Conservation (phyloP, 1,140 invertebrate genomes). For the Temnothorax curvispinosus region DNA sequence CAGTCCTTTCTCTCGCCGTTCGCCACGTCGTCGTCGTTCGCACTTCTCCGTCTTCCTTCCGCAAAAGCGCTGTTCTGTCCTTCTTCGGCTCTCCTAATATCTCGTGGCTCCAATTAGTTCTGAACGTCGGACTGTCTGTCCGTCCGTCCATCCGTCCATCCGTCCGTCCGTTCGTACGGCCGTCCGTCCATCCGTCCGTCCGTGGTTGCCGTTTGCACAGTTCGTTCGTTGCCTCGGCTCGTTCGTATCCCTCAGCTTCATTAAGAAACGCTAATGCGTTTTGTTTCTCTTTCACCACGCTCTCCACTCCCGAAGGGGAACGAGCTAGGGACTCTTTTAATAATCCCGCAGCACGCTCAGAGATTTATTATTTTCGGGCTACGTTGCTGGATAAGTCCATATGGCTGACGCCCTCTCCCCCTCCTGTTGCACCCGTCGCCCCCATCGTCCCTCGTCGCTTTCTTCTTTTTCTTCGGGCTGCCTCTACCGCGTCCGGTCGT, state of each 20-base stretch:
- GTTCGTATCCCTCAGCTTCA: constrained; percentile 83
- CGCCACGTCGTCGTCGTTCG: constrained; percentile 28
- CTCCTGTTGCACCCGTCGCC: constrained; percentile 22
- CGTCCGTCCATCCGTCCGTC: constrained; percentile 44
- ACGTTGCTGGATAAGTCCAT: constrained; percentile 81
- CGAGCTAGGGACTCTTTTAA: constrained; percentile 83
- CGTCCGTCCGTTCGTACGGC: constrained; percentile 62
- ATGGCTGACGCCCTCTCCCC: constrained; percentile 73
- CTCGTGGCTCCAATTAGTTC: constrained; percentile 83
- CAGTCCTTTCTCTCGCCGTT: constrained; percentile 41
- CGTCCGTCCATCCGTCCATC: constrained; percentile 56
- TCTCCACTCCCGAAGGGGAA: constrained; percentile 73
- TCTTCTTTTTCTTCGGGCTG: constrained; percentile 24
- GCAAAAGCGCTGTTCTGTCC: constrained; percentile 41
- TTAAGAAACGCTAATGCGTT: constrained; percentile 86
- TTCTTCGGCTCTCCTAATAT: constrained; percentile 76
- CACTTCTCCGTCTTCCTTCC: constrained; percentile 48
- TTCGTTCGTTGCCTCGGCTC: constrained; percentile 74
- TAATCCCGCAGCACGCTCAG: constrained; percentile 82
- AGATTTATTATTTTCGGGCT: constrained; percentile 86
- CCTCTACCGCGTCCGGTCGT: constrained; percentile 32
- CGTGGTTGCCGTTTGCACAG: constrained; percentile 63
- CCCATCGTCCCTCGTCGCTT: constrained; percentile 14
- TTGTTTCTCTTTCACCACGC: constrained; percentile 82
- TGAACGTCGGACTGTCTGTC: constrained; percentile 76